Percentiles rank a stretch among this genome's conserved stretches.
phyloP scores from a whole-genome alignment of 2,888 invertebrate species.

The Adineta ricciae region DNA sequence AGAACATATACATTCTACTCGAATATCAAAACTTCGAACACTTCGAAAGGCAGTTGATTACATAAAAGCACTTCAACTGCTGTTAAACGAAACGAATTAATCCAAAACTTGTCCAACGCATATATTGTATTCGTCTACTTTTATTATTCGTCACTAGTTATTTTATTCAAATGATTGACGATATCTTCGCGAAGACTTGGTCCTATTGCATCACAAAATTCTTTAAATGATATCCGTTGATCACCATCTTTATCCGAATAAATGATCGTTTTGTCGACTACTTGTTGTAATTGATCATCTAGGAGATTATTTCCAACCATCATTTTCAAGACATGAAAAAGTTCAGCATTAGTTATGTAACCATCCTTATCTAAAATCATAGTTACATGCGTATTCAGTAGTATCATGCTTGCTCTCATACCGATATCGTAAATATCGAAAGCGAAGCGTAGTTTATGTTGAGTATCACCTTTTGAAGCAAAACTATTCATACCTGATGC shows the following conservation, averaged over 20 bases:
- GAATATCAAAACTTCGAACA: background rate
- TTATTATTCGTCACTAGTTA: background rate
- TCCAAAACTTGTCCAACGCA: no score
- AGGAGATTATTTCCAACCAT: conserved; percentile 37
- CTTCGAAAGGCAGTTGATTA: conserved; percentile 4
- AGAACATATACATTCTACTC: background rate
- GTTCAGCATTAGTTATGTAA: conserved; percentile 34
- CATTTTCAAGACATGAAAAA: conserved; percentile 46
- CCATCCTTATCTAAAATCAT: background rate
- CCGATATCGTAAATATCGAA: conserved; percentile 9
- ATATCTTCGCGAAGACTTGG: conserved; percentile 3
- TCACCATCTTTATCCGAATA: conserved; percentile 33
- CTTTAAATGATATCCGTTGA: conserved; percentile 31
- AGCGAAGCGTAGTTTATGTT: background rate
- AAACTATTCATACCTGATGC: background rate
- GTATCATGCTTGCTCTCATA: no score
- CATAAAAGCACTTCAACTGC: background rate
- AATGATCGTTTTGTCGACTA: conserved; percentile 34
- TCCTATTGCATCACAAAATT: conserved; percentile 18
- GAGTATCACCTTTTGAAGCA: conserved; percentile 1
- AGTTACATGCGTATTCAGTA: no score
- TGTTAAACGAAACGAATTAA: conserved; percentile 1
- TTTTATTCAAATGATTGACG: background rate
- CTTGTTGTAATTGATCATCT: conserved; percentile 37
- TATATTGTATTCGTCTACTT: no score